These are phyloP conservation scores for Leptopilina syphax DNA, from an alignment of 2,888 invertebrate species.

Conservation along the genomic window DNA sequence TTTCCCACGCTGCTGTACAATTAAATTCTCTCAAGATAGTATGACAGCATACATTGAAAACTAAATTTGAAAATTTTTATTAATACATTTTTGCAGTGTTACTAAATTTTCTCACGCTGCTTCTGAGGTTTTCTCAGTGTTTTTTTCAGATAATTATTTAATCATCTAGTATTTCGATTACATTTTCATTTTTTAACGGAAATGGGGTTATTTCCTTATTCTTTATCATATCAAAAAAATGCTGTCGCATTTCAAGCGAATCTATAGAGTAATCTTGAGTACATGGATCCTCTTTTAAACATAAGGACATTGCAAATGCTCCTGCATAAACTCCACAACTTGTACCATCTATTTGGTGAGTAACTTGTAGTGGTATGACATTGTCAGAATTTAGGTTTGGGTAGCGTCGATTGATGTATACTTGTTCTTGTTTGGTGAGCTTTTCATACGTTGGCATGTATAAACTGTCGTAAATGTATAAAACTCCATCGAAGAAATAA, in stretches of 20 bases:
- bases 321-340: too few species aligned
- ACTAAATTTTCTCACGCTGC: too few species aligned
- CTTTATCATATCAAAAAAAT: background rate
- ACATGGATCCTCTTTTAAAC: too few species aligned
- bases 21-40: too few species aligned
- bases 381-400: too few species aligned
- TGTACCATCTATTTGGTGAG: too few species aligned
- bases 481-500: too few species aligned
- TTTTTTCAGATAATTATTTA: background rate
- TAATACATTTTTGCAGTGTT: background rate
- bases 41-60: too few species aligned
- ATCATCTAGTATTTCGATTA: background rate
- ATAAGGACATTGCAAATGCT: too few species aligned
- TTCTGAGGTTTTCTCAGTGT: background rate
- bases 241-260: background rate
- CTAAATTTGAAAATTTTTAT: background rate
- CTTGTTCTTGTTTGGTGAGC: background rate
- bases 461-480: conserved; percentile 2
- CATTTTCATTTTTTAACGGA: background rate
- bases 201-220: background rate
- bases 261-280: background rate
- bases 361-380: too few species aligned
- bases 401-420: too few species aligned
- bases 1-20: too few species aligned
- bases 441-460: background rate